Evolutionary conservation across 2,113 vertebrate genomes (phyloP).

Genomic region (Malurus cyaneus): DNA sequence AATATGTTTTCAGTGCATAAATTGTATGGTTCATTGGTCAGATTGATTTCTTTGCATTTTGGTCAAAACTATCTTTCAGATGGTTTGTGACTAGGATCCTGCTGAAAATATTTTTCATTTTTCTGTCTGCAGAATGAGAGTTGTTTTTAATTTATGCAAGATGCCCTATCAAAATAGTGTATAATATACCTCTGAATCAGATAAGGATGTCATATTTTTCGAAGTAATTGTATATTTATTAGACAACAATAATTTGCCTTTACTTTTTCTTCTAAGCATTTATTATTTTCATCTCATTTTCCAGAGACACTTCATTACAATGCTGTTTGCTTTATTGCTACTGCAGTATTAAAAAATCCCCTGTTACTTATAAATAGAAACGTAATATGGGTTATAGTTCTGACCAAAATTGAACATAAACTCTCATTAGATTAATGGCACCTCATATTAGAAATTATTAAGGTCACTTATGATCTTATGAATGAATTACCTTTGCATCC

Average conservation of each 20-base stretch:
- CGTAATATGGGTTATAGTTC: not conserved
- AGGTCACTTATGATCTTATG: not conserved
- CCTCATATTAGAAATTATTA: not conserved
- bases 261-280: not conserved
- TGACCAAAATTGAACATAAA: not conserved
- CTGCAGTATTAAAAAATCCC: not conserved
- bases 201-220: not conserved
- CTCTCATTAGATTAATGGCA: not conserved
- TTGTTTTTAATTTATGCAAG: not conserved
- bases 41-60: not conserved
- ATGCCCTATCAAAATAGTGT: not conserved
- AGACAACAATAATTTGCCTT: not conserved
- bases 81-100: not conserved
- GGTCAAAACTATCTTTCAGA: not conserved
- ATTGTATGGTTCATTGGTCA: not conserved
- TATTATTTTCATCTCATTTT: constrained; percentile 24
- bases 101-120: not conserved
- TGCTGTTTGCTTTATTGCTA: not conserved
- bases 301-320: not conserved
- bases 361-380: not conserved
- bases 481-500: not conserved
- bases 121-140: not conserved
- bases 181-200: not conserved
- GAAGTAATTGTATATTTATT: not conserved
- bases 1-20: not conserved